Evolutionary conservation across 2,797 vertebrate genomes (phyloP), one percentile per base, ranked within the genome.

Genomic region (Poeciliopsis turneri): DNA sequence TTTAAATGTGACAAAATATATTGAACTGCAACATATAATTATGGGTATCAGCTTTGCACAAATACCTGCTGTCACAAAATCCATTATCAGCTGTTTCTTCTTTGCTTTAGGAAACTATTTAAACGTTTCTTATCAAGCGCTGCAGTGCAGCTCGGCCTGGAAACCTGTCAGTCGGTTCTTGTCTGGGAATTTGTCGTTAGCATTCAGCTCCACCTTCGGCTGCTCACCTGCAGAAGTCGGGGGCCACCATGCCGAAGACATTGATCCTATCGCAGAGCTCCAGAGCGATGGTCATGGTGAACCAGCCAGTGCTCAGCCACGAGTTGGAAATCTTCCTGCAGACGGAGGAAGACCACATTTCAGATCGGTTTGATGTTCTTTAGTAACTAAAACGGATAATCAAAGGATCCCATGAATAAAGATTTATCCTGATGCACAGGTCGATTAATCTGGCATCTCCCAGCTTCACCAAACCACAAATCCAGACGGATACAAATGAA

Each of bases 281-380:
- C 92, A 99, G 94, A 0, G 98, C 98, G 45, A 99, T 99, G 39
- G 97, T 97, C 98, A 99, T 99, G 3, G 98, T 99, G 96, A 99
- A 99, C 98, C 98, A 99, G 92, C 98, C 98, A 0, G 98, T 99
- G 92, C 98, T 99, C 83, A 99, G 95, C 98, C 98, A 99, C 20
- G 98, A 99, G 95, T 99, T 99, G 47, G 98, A 98, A 84, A 98
- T 97, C 94, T 95, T 97, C 96, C 98, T 99, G 94, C 71, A 66
- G 49, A 39, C 45, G 25, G 57, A 79, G 51, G 87, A 57, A 82
- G 25, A 75, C 30, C 61, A 57, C 41, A 47, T 45, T 86, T 76
- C 20, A 72, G 81, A 82, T 47, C 33, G 70, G 80, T 84, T 82
- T 84, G 33, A 94, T 61, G 68, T 78, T 80, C 82, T 76, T 64